Base-by-base conservation (phyloP, 2,797 vertebrate genomes). In the Phaenicophaeus curvirostris region DNA sequence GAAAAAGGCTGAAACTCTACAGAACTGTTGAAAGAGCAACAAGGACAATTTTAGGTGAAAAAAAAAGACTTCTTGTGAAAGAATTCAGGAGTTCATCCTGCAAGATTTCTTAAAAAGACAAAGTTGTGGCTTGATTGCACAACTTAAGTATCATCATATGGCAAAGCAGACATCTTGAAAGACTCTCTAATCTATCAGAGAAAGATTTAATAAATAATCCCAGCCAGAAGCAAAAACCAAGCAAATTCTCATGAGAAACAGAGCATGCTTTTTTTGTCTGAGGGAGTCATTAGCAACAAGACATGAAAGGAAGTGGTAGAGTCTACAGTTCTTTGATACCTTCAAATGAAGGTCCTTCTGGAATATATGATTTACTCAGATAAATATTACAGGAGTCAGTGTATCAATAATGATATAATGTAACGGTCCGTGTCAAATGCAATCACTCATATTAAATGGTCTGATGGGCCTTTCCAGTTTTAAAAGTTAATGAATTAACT, bases 341-440 rank as follows among this genome's bases (percentile, higher is more conserved):
- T 61, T 89, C 63, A 79, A 89, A n/a, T 13, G 61, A 79, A 74
- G 27, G 44, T 76, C 58, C 46, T 69, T 87, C 50, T 68, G 61
- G 53, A 94, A 87, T 63, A 59, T 11, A 53, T 1, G 0, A 15
- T 83, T 92, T 83, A 77, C 41, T 74, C 72, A 51, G 51, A 80
- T 75, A 75, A 81, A 85, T 74, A 23, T 44, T 90, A 42, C 6
- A 80, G 35, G 30, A 46, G 9, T 78, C 57, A 37, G 31, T 85
- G 75, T 65, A 39, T 57, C 75, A 89, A 83, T 67, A 94, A 74
- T 58, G 88, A 33, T 92, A 74, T 90, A 93, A 89, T 33, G 24
- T 80, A 90, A 68, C 83, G 72, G 57, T 54, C 78, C 31, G 2
- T 75, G n/a, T 44, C 35, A 62, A 83, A 87, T 31, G 54, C 30